Evolutionary conservation across 2,113 vertebrate genomes (phyloP), one percentile per base, ranked within the genome.

Genomic region (Fregata magnificens): DNA sequence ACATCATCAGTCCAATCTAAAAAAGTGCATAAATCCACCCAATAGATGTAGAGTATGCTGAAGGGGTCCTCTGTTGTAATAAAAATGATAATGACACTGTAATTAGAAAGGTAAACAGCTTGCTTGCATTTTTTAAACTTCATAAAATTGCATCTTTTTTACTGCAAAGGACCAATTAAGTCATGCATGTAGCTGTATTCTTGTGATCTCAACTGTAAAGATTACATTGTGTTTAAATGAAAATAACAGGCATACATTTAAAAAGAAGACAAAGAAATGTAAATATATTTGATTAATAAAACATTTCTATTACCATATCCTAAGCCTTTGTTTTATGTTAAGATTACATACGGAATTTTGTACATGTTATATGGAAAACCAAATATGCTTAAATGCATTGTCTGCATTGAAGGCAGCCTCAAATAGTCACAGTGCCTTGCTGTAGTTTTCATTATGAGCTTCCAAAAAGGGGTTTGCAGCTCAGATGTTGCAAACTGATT

Each of bases 251-350:
- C 93, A 93, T 82, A 97, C 93, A 55, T 95, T 96, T 93, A 96
- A 97, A 96, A 77, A 93, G 76, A 82, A 92, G 91, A 94, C 28
- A 8, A 94, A 96, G 82, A 98, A 93, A 92, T 98, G 95, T 97
- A 98, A 98, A 98, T 98, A 97, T 95, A 97, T 98, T 98, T 98
- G 96, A 97, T 95, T 97, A 98, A 98, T 98, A 98, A 98, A 98
- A 97, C 86, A 94, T 98, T 98, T 97, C 93, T 97, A 86, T 95
- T 88, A 93, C 94, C 32, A 2, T 80, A 86, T 28, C 21, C 17
- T 79, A 89, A 91, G 62, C 11, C 34, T 91, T 89, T 78, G 65
- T 91, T 73, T 86, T 88, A 32, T 69, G 16, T 82, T 92, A n/a
- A 56, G 31, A 18, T 79, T 82, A n/a, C 2, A 0, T 12, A n/a